A percentile compares a stretch with the other conserved stretches of the same genome.
These are phyloP conservation scores for Platichthys flesus DNA, from an alignment of 2,113 vertebrate species.

Conservation along the genomic window DNA sequence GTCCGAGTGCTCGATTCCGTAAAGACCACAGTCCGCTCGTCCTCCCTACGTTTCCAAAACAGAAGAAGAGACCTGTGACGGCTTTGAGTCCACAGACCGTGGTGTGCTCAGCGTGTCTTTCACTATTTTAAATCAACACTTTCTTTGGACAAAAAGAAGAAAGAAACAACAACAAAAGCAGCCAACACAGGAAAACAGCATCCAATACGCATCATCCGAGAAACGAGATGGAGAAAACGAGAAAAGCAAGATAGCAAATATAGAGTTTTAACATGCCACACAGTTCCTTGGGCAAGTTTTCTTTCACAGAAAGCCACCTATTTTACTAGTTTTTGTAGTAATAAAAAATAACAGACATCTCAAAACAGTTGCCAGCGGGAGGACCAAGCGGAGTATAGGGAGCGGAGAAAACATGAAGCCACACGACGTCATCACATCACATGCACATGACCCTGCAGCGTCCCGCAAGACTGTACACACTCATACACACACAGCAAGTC, in stretches of 20 bases:
- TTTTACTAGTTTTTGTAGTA: slow-evolving; percentile 65
- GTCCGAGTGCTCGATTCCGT: slow-evolving; percentile 23
- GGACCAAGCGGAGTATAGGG: slow-evolving; percentile 60
- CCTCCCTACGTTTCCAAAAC: slow-evolving; percentile 9
- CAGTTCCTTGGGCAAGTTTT: slow-evolving; percentile 67
- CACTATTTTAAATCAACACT: slow-evolving; percentile 57
- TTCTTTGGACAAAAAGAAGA: slow-evolving; percentile 57
- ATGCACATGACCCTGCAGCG: slow-evolving; percentile 70
- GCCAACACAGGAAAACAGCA: slow-evolving; percentile 66
- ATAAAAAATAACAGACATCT: slow-evolving; percentile 71
- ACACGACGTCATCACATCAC: slow-evolving; percentile 69
- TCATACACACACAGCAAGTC: slow-evolving; percentile 35
- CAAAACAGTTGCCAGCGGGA: slow-evolving; percentile 65
- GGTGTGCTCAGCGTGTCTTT: slow-evolving; percentile 62
- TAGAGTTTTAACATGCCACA: slow-evolving; percentile 72
- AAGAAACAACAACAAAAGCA: slow-evolving; percentile 71
- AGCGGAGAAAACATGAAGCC: slow-evolving; percentile 57
- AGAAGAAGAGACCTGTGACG: slow-evolving; percentile 56
- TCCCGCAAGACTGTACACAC: slow-evolving; percentile 51
- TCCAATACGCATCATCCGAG: slow-evolving; percentile 64
- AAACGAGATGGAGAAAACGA: slow-evolving; percentile 51
- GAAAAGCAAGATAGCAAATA: slow-evolving; percentile 60
- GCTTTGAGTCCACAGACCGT: slow-evolving; percentile 32
- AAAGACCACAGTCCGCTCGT: slow-evolving; percentile 21
- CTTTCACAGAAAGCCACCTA: slow-evolving; percentile 79